These are phyloP conservation scores for Onthophagus sagittarius DNA, from an alignment of 2,888 invertebrate species.

Conservation along the genomic window DNA sequence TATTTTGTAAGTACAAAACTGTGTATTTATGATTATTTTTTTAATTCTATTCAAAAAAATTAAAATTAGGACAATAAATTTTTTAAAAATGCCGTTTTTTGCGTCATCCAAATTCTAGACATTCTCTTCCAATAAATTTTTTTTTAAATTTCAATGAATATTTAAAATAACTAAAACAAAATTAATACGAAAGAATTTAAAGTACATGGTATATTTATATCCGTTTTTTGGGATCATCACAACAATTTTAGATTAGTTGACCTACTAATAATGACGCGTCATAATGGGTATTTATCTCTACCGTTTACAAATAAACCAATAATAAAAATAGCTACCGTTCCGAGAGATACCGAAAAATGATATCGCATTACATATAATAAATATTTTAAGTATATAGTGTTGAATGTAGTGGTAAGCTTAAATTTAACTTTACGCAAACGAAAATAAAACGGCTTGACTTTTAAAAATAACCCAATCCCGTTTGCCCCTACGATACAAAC, in stretches of 20 bases:
- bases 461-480: background rate
- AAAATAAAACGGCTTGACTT: background rate
- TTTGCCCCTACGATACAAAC: background rate
- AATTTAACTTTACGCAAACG: background rate
- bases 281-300: background rate
- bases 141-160: too few relatives aligned
- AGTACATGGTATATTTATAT: background rate
- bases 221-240: background rate
- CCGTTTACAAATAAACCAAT: background rate
- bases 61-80: background rate
- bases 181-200: background rate
- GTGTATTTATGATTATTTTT: constrained; percentile 21
- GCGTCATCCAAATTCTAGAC: too few relatives aligned
- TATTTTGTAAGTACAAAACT: constrained; percentile 27
- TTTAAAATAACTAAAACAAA: background rate
- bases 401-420: background rate
- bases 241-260: background rate
- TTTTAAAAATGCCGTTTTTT: background rate
- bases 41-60: background rate
- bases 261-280: background rate
- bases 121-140: too few relatives aligned
- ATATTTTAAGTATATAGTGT: background rate
- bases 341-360: background rate
- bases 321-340: background rate
- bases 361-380: background rate